Percentiles rank a stretch among this genome's conserved stretches.
Evolutionary conservation across 1,140 invertebrate species (phyloP).

Genomic region (Calosoma granatense): DNA sequence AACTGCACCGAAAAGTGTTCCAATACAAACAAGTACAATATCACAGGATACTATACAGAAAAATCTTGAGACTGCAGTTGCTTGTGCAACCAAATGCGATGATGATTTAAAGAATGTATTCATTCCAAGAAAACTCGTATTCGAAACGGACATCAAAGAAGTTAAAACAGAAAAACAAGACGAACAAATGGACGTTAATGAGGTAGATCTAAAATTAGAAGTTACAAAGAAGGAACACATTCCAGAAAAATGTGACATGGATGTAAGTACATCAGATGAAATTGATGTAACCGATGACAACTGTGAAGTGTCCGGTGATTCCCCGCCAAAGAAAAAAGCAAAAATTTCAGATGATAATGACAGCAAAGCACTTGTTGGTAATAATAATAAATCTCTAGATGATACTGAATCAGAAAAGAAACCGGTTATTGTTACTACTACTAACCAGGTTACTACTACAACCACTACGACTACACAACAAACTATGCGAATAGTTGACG

Average conservation of each 20-base stretch:
- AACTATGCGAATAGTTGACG: constrained; percentile 32
- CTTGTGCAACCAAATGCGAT: constrained; percentile 43
- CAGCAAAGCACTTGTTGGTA: not conserved
- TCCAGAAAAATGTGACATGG: constrained; percentile 31
- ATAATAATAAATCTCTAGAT: constrained; percentile 6
- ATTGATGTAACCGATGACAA: constrained; percentile 12
- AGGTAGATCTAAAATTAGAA: constrained; percentile 38
- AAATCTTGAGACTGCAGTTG: constrained; percentile 47
- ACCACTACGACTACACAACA: constrained; percentile 32
- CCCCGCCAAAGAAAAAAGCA: constrained; percentile 20
- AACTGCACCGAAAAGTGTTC: constrained; percentile 31
- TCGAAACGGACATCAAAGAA: constrained; percentile 14
- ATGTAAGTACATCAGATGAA: constrained; percentile 13
- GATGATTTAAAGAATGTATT: constrained; percentile 38
- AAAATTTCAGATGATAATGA: constrained; percentile 19
- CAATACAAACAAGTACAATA: constrained; percentile 1
- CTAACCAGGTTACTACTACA: constrained; percentile 32
- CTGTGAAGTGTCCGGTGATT: constrained; percentile 9
- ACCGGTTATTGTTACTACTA: constrained; percentile 20
- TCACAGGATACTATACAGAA: constrained; percentile 36
- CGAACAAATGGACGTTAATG: constrained; percentile 38
- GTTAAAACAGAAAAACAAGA: constrained; percentile 36
- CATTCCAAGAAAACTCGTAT: constrained; percentile 23
- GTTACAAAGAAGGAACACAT: constrained; percentile 32
- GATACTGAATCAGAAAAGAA: constrained; percentile 15